These are phyloP conservation scores for Recurvirostra avosetta DNA, from an alignment of 2,113 vertebrate species.

Conservation along the genomic window DNA sequence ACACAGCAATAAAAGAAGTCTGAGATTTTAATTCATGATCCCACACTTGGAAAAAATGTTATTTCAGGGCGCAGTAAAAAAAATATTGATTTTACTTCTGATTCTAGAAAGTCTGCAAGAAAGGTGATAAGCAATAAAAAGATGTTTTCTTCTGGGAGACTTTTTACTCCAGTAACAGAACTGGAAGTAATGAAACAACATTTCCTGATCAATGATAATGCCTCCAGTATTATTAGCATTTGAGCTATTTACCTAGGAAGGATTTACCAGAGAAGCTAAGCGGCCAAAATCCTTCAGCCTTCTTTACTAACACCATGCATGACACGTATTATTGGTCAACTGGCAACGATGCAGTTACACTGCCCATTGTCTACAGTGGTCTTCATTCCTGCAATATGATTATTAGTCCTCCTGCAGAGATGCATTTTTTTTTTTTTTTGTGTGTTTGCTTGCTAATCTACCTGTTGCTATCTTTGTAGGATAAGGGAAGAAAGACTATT, in stretches of 20 bases:
- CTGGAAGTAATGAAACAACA: neutral
- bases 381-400: neutral
- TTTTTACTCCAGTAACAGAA: neutral
- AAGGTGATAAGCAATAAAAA: conserved; percentile 12
- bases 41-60: neutral
- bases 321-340: accelerated
- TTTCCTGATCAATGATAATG: neutral
- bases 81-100: conserved; percentile 37
- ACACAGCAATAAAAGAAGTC: neutral
- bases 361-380: neutral
- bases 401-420: neutral
- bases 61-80: neutral
- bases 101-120: conserved; percentile 11
- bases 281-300: neutral
- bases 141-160: neutral
- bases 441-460: neutral
- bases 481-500: neutral
- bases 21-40: neutral
- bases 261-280: neutral
- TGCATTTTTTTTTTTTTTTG: neutral
- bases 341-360: neutral
- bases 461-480: neutral
- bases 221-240: neutral
- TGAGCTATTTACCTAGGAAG: neutral
- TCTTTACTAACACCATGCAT: neutral